phyloP scores from a whole-genome alignment of 2,797 vertebrate species.

The Cyprinodon diabolis region DNA sequence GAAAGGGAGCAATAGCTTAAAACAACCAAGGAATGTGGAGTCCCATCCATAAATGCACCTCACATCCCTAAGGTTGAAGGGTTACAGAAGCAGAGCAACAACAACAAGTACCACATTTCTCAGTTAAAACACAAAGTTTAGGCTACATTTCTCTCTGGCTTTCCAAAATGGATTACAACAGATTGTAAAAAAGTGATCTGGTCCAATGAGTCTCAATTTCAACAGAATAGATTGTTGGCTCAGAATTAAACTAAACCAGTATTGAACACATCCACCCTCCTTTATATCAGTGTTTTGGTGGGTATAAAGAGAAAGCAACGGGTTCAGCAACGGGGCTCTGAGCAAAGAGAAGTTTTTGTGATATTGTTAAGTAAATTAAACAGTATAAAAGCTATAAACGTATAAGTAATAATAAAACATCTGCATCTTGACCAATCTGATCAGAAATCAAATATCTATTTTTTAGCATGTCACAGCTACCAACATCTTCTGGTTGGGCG shows the following conservation, averaged over 20 bases:
- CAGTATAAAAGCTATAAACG: no score
- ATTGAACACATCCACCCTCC: not conserved
- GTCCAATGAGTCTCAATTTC: not conserved
- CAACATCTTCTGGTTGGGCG: no score
- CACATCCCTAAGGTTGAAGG: not conserved
- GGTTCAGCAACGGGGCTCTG: no score
- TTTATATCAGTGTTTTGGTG: not conserved
- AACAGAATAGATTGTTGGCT: not conserved
- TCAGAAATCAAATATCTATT: no score
- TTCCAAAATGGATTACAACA: not conserved
- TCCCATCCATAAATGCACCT: not conserved
- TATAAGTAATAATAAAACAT: no score
- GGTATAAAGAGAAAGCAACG: no score
- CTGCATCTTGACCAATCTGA: no score
- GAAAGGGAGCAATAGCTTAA: not conserved
- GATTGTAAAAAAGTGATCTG: not conserved
- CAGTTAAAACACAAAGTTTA: not conserved
- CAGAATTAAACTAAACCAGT: not conserved
- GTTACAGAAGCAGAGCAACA: not conserved
- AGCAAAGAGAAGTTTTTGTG: no score
- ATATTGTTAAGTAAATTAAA: no score
- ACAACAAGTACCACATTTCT: not conserved
- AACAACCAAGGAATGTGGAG: not conserved
- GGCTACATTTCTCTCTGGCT: not conserved
- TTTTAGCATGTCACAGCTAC: no score